Percentiles rank a stretch among this genome's conserved stretches.
Conservation (phyloP, 2,888 invertebrate species). For the Phalera bucephala region DNA sequence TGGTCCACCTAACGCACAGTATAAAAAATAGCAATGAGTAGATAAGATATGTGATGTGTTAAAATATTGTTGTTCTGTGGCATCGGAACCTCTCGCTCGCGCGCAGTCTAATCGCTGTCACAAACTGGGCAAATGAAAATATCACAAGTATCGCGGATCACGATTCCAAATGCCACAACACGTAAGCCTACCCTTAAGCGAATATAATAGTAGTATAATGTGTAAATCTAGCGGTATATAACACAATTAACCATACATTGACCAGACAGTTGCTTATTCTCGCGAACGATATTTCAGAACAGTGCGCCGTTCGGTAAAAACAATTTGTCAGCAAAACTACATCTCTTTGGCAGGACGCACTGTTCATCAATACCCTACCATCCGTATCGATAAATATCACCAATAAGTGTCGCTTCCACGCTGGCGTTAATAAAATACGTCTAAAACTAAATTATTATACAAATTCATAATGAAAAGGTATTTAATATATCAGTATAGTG, state of each 20-base stretch:
- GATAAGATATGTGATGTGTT: conserved; percentile 78
- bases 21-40: conserved; percentile 73
- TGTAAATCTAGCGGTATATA: conserved; percentile 58
- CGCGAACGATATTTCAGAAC: conserved; percentile 29
- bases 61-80: conserved; percentile 46
- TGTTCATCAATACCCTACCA: conserved; percentile 30
- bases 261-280: conserved; percentile 55
- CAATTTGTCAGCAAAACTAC: conserved; percentile 28
- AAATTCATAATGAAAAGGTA: conserved; percentile 36
- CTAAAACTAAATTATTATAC: conserved; percentile 38
- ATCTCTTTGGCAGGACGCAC: conserved; percentile 34
- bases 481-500: conserved; percentile 33
- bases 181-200: conserved; percentile 68
- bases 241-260: conserved; percentile 62
- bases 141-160: conserved; percentile 26
- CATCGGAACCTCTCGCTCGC: conserved; percentile 26
- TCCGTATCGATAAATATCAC: conserved; percentile 69
- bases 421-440: conserved; percentile 29
- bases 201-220: conserved; percentile 57
- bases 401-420: conserved; percentile 47
- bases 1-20: conserved; percentile 76
- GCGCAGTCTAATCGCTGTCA: conserved; percentile 14
- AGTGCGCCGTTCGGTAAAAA: conserved; percentile 21
- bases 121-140: conserved; percentile 30
- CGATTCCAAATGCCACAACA: conserved; percentile 44